Conservation (phyloP, 1,140 invertebrate species). For the Lanistes nyassanus region DNA sequence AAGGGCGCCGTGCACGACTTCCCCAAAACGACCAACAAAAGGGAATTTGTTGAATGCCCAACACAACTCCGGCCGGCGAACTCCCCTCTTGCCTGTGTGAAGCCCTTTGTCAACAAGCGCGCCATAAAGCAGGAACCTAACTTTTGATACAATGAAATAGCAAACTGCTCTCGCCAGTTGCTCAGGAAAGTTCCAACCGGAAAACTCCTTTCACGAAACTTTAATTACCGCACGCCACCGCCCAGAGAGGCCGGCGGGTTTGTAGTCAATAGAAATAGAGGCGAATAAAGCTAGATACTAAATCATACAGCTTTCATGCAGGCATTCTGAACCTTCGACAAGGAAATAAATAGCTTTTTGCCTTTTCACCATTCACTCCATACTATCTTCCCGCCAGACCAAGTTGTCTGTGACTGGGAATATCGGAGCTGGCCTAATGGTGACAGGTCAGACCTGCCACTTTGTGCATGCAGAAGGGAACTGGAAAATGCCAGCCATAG, state of each 20-base stretch:
- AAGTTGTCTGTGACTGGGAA: neutral
- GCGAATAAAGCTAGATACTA: conserved; percentile 26
- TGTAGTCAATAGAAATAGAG: conserved; percentile 28
- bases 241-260: conserved; percentile 6
- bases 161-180: conserved; percentile 29
- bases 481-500: too few relatives aligned
- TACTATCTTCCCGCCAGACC: conserved; percentile 7
- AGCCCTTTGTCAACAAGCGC: conserved; percentile 28
- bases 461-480: too few relatives aligned
- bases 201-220: conserved; percentile 14
- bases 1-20: too few relatives aligned
- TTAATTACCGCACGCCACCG: conserved; percentile 24
- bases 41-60: conserved; percentile 28
- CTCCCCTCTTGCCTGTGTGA: conserved; percentile 29
- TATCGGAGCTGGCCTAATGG: too few relatives aligned
- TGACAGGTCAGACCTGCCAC: too few relatives aligned
- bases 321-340: conserved; percentile 16
- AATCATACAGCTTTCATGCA: conserved; percentile 25
- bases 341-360: conserved; percentile 26
- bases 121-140: conserved; percentile 42
- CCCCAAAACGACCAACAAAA: conserved; percentile 31
- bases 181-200: conserved; percentile 18
- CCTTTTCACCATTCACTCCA: conserved; percentile 12
- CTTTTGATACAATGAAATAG: conserved; percentile 35
- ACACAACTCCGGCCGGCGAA: conserved; percentile 38